These are phyloP conservation scores for Conus ventricosus DNA, from an alignment of 1,140 invertebrate genomes.

Conservation along the genomic window DNA sequence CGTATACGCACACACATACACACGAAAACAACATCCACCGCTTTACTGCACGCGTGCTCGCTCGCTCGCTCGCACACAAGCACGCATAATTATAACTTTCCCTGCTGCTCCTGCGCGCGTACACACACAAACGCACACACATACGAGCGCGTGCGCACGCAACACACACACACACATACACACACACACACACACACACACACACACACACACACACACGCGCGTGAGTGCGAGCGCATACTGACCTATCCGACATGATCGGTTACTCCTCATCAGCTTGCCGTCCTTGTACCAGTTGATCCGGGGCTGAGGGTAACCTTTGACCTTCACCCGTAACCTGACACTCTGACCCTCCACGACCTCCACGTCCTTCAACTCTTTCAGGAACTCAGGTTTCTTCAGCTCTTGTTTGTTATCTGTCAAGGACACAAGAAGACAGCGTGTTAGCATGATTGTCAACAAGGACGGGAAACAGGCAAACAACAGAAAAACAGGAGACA, in stretches of 20 bases:
- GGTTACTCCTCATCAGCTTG: constrained; percentile 52
- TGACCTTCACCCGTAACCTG: constrained; percentile 72
- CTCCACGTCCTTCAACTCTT: constrained; percentile 66
- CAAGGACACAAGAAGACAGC: not conserved
- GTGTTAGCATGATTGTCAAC: no score
- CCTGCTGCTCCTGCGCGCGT: no score
- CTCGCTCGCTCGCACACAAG: no score
- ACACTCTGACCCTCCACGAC: constrained; percentile 69
- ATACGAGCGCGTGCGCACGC: not conserved
- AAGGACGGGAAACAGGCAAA: no score
- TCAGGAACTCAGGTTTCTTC: constrained; percentile 70
- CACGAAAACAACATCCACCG: no score
- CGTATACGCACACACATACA: no score
- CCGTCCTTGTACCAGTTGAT: constrained; percentile 71
- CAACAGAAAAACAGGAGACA: no score
- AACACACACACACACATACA: not conserved
- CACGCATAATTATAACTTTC: no score
- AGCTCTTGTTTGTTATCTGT: constrained; percentile 69
- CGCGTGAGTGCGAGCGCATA: not conserved
- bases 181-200: not conserved
- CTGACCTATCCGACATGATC: constrained; percentile 63
- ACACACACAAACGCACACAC: not conserved
- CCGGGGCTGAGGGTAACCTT: constrained; percentile 72
- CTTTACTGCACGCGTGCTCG: no score
- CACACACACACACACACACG: not conserved